phyloP scores from a whole-genome alignment of 2,113 vertebrate genomes.

The Pseudopipra pipra region DNA sequence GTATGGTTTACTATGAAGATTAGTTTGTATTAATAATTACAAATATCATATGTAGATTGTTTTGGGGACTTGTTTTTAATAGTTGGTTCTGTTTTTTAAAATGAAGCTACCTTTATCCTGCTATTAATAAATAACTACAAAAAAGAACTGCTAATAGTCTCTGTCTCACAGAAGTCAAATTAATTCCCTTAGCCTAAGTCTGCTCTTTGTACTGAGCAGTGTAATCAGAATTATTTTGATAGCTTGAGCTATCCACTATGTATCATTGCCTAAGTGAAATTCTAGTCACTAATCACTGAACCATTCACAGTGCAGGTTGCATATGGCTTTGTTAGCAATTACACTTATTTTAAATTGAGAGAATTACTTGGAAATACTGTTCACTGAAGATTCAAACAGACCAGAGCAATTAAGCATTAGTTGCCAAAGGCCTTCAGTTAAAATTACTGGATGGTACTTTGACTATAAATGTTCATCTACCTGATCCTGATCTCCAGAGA shows the following conservation, averaged over 20 bases:
- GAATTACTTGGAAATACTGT: conserved; percentile 28
- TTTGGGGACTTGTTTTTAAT: not conserved
- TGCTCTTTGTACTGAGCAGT: not conserved
- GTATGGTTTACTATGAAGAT: not conserved
- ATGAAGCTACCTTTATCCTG: not conserved
- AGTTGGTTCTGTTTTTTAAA: not conserved
- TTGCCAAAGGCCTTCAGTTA: conserved; percentile 20
- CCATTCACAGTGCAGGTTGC: conserved; percentile 20
- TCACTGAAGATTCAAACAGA: conserved; percentile 44
- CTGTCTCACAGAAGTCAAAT: not conserved
- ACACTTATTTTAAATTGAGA: conserved; percentile 33
- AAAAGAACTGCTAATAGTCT: not conserved
- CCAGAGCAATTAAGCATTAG: conserved; percentile 37
- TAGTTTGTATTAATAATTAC: not conserved
- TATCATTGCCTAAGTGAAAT: conserved; percentile 2
- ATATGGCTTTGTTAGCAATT: conserved; percentile 57
- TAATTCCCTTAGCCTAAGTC: not conserved
- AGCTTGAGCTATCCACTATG: not conserved
- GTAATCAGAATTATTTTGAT: conserved; percentile 34
- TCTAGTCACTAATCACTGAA: conserved; percentile 50
- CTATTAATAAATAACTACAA: not conserved
- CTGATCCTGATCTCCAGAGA: not conserved
- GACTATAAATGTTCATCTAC: not conserved
- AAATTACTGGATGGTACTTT: not conserved
- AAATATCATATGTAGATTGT: fast-evolving